Evolutionary conservation across 2,797 vertebrate genomes (phyloP), one percentile per base, ranked within the genome.

Genomic region (Pseudotriccus pelzelni): DNA sequence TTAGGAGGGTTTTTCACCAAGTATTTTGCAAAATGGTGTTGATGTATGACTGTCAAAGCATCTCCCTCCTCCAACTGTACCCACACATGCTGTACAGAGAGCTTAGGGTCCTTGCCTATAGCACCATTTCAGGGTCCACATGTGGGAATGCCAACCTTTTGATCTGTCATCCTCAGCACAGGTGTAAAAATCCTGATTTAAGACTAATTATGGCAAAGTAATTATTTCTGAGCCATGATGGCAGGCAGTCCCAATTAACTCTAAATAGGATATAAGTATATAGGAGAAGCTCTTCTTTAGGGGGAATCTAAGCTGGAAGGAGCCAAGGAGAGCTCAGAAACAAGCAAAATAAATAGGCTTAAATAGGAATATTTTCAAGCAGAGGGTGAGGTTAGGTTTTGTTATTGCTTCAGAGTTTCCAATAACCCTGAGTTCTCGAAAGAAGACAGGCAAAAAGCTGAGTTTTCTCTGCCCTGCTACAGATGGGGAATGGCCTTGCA

Each of bases 151-250:
- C 4, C 6, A 2, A 46, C 43, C 12, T 56, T 94, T 76, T 79
- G 46, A 75, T 84, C 80, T 93, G 39, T 32, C 49, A 53, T 46
- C 41, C 49, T 82, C 56, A 82, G 56, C 63, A 89, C 63, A 84
- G 67, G 83, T 89, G 93, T 76, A 88, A 93, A 94, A 94, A 84
- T 67, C 52, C 74, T 58, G 37, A 86, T 87, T 87, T 79, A 82
- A 88, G 76, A 60, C 43, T 93, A 88, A 94, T 93, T 90, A 89
- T 30, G 74, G 47, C 44, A 73, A 93, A 91, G 67, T 82, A 86
- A 96, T 96, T 91, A 90, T 90, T 96, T 70, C 67, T 94, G 77
- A 94, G 47, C 60, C 63, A 74, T 20, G 47, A 77, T 64, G 46
- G 83, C 87, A 89, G 77, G 77, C 68, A 78, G 41, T 46, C 27